A percentile compares a stretch with the other conserved stretches of the same genome.
phyloP scores from a whole-genome alignment of 2,113 vertebrate species.

The Pituophis catenifer region DNA sequence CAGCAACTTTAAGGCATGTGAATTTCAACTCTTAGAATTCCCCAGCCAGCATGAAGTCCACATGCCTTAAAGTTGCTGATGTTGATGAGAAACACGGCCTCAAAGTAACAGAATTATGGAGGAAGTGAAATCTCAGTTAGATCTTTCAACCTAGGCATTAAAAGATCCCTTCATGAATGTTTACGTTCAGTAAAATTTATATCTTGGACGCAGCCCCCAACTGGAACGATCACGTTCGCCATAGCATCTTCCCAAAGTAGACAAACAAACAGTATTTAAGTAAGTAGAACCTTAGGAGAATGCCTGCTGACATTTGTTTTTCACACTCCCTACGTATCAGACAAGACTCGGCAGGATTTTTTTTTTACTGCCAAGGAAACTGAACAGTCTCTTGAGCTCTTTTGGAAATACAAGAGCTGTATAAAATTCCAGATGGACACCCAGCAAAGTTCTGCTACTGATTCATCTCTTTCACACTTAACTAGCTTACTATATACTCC shows the following conservation, averaged over 20 bases:
- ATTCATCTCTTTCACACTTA: not conserved
- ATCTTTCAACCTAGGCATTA: slow-evolving; percentile 22
- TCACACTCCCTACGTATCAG: not conserved
- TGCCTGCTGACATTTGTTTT: not conserved
- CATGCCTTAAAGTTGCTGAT: not conserved
- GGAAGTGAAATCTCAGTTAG: not conserved
- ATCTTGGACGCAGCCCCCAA: not conserved
- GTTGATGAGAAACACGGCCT: not conserved
- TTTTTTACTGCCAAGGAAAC: not conserved
- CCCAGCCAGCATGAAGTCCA: not conserved
- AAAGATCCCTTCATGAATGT: not conserved
- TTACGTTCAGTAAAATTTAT: not conserved
- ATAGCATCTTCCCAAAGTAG: not conserved
- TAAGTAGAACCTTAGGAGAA: not conserved
- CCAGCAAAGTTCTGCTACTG: not conserved
- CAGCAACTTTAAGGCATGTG: not conserved
- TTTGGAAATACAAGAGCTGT: not conserved
- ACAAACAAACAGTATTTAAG: slow-evolving; percentile 20
- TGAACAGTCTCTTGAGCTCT: not conserved
- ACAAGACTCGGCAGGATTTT: not conserved
- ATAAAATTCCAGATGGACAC: not conserved
- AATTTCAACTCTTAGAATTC: not conserved
- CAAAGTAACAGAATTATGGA: not conserved
- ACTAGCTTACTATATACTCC: not conserved
- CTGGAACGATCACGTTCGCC: not conserved